Evolutionary conservation across 2,888 invertebrate genomes (phyloP).

Genomic region (Rambutsinella grinnellia): DNA sequence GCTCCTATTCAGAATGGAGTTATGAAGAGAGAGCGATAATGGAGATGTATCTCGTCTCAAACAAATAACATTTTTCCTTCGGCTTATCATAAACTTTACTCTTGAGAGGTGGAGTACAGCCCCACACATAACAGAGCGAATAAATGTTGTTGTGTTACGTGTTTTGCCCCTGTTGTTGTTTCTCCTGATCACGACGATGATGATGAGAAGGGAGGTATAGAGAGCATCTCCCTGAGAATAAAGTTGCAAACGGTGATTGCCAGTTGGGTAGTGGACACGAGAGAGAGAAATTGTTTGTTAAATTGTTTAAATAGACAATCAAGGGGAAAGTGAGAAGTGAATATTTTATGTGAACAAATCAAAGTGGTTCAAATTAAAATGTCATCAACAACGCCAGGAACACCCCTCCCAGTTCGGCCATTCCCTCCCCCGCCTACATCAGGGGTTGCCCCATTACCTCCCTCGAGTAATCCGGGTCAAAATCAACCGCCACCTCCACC

Average conservation of each 20-base stretch:
- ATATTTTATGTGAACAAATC: too few species aligned
- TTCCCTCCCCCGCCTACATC: slow-evolving; percentile 22
- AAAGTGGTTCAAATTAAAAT: too few species aligned
- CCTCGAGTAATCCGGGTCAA: slow-evolving; percentile 18
- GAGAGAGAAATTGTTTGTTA: too few species aligned
- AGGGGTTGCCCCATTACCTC: slow-evolving; percentile 3
- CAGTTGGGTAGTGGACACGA: too few species aligned
- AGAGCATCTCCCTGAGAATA: slow-evolving; percentile 25
- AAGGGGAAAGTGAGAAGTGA: too few species aligned
- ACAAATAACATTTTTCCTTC: slow-evolving; percentile 52
- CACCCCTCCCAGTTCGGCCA: slow-evolving; percentile 17
- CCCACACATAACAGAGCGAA: slow-evolving; percentile 40
- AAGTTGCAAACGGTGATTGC: slow-evolving; percentile 43
- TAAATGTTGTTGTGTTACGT: slow-evolving; percentile 35
- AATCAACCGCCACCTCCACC: slow-evolving; percentile 30
- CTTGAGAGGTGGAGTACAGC: slow-evolving; percentile 44
- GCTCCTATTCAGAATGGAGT: too few species aligned
- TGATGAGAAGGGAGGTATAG: slow-evolving; percentile 35
- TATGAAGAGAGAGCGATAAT: too few species aligned
- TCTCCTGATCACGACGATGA: too few species aligned
- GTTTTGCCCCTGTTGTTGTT: slow-evolving; percentile 39
- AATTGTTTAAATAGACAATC: too few species aligned
- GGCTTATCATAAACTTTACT: slow-evolving; percentile 52
- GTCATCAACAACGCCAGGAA: slow-evolving; percentile 37
- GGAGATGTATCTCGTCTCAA: slow-evolving; percentile 45